These are phyloP conservation scores for Papilio glaucus DNA, from an alignment of 1,140 invertebrate species.

Conservation along the genomic window DNA sequence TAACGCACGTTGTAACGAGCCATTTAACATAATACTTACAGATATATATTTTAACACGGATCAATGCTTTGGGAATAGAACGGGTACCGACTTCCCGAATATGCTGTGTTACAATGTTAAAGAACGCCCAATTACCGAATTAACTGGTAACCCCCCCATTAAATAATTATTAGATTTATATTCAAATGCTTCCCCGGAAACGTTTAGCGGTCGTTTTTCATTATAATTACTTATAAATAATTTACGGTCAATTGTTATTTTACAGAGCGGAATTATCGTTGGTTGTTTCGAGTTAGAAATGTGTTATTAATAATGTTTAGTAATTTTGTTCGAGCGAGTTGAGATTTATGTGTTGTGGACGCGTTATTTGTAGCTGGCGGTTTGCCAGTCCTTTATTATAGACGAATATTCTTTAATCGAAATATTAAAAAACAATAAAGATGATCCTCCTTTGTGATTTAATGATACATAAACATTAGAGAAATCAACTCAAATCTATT, in stretches of 20 bases:
- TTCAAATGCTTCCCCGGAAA: slow-evolving; percentile 58
- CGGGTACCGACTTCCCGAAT: not conserved
- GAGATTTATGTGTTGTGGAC: slow-evolving; percentile 45
- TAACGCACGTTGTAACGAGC: not conserved
- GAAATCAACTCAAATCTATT: no score
- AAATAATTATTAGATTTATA: slow-evolving; percentile 59
- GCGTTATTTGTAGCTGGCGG: slow-evolving; percentile 42
- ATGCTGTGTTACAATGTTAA: not conserved
- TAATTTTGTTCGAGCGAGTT: slow-evolving; percentile 38
- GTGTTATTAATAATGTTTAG: slow-evolving; percentile 46
- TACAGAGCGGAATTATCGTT: slow-evolving; percentile 44
- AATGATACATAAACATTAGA: not conserved
- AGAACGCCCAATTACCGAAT: slow-evolving; percentile 55
- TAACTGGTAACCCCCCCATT: slow-evolving; percentile 39
- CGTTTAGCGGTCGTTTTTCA: slow-evolving; percentile 67
- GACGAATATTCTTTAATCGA: not conserved
- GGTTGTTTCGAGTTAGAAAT: slow-evolving; percentile 43
- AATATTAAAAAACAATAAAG: not conserved
- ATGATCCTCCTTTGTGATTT: no score
- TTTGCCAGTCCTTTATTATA: slow-evolving; percentile 19
- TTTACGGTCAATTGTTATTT: slow-evolving; percentile 69
- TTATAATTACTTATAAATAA: slow-evolving; percentile 76
- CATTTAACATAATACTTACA: slow-evolving; percentile 24
- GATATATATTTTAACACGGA: slow-evolving; percentile 20
- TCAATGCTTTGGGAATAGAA: slow-evolving; percentile 25